Evolutionary conservation across 1,140 invertebrate species (phyloP).

Genomic region (Aporrectodea caliginosa): DNA sequence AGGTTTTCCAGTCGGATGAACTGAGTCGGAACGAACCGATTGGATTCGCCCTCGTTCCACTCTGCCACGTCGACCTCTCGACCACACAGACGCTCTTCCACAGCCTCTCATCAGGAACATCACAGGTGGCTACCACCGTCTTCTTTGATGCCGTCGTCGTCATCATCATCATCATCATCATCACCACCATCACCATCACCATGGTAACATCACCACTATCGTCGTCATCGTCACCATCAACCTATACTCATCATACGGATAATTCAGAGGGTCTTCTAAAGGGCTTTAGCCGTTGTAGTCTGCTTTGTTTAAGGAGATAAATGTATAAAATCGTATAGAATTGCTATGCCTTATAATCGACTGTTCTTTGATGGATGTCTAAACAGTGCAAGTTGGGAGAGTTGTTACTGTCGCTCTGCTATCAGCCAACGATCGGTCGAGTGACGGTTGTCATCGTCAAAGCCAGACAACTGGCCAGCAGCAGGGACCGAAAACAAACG

Average conservation of each 20-base stretch:
- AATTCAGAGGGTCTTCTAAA: no score
- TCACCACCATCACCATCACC: background rate
- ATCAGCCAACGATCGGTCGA: constrained; percentile 72
- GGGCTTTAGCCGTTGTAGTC: no score
- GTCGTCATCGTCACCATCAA: no score
- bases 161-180: background rate
- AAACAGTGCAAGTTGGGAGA: constrained; percentile 65
- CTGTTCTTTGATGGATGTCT: no score
- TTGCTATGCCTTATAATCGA: no score
- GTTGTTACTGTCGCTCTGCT: constrained; percentile 72
- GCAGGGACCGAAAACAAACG: constrained; percentile 5
- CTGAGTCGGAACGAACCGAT: background rate
- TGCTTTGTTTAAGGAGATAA: no score
- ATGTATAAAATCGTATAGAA: no score
- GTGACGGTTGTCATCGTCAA: constrained; percentile 56
- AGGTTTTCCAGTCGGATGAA: background rate
- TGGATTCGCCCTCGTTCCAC: background rate
- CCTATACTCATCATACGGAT: no score
- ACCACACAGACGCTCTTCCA: background rate
- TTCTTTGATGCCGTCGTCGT: background rate
- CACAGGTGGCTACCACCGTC: background rate
- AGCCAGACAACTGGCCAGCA: constrained; percentile 17
- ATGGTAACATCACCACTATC: no score
- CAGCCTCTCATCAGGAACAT: background rate
- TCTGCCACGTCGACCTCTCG: background rate